Evolutionary conservation across 2,113 vertebrate species (phyloP), one percentile per base, ranked within the genome.

Genomic region (Vulpes vulpes): DNA sequence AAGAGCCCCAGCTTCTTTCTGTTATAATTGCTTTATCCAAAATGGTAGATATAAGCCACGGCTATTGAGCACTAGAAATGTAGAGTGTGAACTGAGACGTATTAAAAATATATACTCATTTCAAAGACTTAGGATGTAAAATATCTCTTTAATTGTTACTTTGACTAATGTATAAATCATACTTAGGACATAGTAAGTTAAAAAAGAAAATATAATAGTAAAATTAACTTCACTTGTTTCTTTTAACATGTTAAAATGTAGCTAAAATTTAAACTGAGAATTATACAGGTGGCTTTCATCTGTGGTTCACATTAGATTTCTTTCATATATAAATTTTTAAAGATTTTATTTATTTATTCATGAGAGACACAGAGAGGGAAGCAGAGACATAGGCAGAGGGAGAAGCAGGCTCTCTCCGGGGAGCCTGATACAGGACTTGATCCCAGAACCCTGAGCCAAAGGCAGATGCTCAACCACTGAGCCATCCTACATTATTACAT

Each of bases 211-310:
- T 38, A 9, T 10, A 51, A 57, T 35, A 62, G 25, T 86, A 64
- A 94, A 96, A 43, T 51, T 64, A 89, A 78, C 55, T 90, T 76
- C 43, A 43, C 25, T 7, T 82, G 30, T 35, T 83, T 81, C 76
- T 67, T 94, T 57, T 22, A 69, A 82, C 14, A 83, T 81, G 11
- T 62, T 67, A 53, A 78, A 65, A 60, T 20, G 20, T 78, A 67
- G 22, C 20, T 60, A 65, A 82, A 86, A 30, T 62, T 92, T 60
- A 78, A 85, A 88, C 38, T 84, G 53, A 71, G 81, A 94, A 87
- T 74, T 67, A 6, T 15, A 55, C 12, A 55, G 2, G 25, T 30
- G 55, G 7, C 25, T 78, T 53, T 76, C 14, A 19, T 32, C 49
- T 35, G 51, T 78, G 43, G 7, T 17, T 91, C 55, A 30, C 8